Evolutionary conservation across 2,888 invertebrate species (phyloP), one percentile per base, ranked within the genome.

Genomic region (Eremobia ochroleuca): DNA sequence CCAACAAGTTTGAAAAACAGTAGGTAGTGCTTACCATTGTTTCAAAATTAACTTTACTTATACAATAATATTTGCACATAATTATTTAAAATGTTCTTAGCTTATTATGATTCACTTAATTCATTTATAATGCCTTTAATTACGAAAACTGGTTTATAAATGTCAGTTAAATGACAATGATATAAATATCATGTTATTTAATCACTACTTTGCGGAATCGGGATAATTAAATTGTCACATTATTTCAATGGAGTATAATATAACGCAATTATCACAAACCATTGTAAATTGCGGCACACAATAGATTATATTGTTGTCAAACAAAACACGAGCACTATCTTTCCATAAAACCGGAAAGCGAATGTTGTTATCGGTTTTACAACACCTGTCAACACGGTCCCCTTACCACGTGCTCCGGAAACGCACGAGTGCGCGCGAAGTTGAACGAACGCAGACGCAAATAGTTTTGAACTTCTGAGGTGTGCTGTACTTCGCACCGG

Each of bases 371-470:
- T 88, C 83, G 85, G 73, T 88, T 90, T 86, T 80, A 89, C 90
- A 90, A 88, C 90, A 94, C 90, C 93, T 95, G 93, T 93, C 93
- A 93, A 91, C 88, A 80, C 79, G 70, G 82, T 84, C 76, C 83
- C 82, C 83, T 83, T 77, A 91, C 94, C 96, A 96, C 95, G 96
- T 96, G 96, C 91, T 90, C 92, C 95, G 96, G 90, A 92, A 89
- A 92, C 82, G 77, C 76, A 91, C 96, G 95, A 95, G 88, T 82
- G 81, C 83, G 59, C 64, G 52, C 95, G 94, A 91, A 91, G 89
- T 82, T 83, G 79, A 86, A 90, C 94, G 94, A 94, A 87, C 90
- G 87, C 85, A 92, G 92, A 94, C 94, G 92, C 93, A 96, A 96
- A 96, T 96, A 96, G 95, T 95, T 93, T 90, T 91, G 90, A 93